Base-by-base conservation (phyloP, 1,140 invertebrate species). In the Diuraphis noxia region DNA sequence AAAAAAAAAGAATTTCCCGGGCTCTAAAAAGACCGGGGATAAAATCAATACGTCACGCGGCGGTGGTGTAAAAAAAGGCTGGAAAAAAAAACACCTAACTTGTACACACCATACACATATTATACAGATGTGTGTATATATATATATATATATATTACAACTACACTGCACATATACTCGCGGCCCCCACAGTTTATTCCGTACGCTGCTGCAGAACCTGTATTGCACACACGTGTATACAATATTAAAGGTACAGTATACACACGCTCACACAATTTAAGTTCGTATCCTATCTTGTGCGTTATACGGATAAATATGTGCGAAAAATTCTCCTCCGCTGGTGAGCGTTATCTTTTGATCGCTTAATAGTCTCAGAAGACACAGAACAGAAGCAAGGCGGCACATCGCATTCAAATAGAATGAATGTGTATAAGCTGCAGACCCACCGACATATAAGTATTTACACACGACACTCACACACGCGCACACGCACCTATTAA, bases 21-120 rank as follows among this genome's bases (percentile, higher is more conserved):
- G 89, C 77, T 82, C 89, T 81, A 82, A 91, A 91, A 52, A 82
- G 72, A 90, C 63, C 72, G 43, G 89, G 89, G 77, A 91, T 91
- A 91, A 91, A 91, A 91, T 91, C 89, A 91, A 91, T 91, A 91
- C 89, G 89, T 91, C 89, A 91, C 89, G 49, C 88, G 88, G n/a
- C 77, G 41, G 77, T 81, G 77, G 89, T 81, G 89, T 82, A 82
- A 81, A 82, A 91, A 91, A 91, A 52, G 43, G 36, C 19, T n/a
- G 63, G 9, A 49, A 90, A 90, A 91, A 89, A 91, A 90, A 34
- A 90, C 43, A 79, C 72, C 30, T 81, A 23, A 38, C 25, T 7
- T 38, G 23, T 38, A 38, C 36, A 30, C 41, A 34, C 40, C 19
- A 21, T 25, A 52, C 49, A 13, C 13, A 23, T 34, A n/a, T 46